These are phyloP conservation scores for Melanerpes formicivorus DNA, from an alignment of 2,113 vertebrate genomes.

Conservation along the genomic window DNA sequence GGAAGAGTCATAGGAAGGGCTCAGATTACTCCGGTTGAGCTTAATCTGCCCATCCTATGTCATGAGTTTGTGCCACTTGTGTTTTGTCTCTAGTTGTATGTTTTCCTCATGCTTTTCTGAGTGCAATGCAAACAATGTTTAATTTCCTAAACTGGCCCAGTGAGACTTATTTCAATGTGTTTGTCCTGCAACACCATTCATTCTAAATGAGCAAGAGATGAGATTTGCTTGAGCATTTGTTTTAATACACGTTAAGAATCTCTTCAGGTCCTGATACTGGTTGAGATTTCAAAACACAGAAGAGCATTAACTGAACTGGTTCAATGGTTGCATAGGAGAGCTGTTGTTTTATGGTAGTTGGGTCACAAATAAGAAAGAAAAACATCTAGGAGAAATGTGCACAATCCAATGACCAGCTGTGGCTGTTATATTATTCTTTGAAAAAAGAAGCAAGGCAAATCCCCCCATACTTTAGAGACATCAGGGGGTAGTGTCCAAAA, in stretches of 20 bases:
- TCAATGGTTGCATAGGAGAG: rapidly evolving
- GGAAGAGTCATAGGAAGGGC: background rate
- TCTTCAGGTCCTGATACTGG: background rate
- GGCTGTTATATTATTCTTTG: conserved; percentile 11
- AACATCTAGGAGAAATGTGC: background rate
- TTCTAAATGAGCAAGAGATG: background rate
- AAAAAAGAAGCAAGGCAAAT: conserved; percentile 61
- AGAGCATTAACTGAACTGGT: background rate
- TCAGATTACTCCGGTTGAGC: background rate
- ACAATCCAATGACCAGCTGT: background rate
- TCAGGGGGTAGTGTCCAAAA: conserved; percentile 58
- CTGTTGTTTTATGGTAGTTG: background rate
- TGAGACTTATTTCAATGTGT: conserved; percentile 41
- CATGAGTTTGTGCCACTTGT: conserved; percentile 23
- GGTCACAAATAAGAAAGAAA: background rate
- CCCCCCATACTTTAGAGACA: background rate
- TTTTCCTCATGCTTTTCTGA: conserved; percentile 42
- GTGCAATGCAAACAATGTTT: conserved; percentile 46
- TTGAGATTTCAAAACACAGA: background rate
- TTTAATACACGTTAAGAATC: background rate
- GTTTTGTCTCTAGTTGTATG: conserved; percentile 4
- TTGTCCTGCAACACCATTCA: conserved; percentile 45
- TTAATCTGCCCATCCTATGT: conserved; percentile 9
- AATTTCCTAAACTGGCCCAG: conserved; percentile 45
- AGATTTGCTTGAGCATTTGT: background rate